A percentile compares a stretch with the other conserved stretches of the same genome.
phyloP scores from a whole-genome alignment of 2,797 vertebrate species.

The Pantherophis alleghaniensis region DNA sequence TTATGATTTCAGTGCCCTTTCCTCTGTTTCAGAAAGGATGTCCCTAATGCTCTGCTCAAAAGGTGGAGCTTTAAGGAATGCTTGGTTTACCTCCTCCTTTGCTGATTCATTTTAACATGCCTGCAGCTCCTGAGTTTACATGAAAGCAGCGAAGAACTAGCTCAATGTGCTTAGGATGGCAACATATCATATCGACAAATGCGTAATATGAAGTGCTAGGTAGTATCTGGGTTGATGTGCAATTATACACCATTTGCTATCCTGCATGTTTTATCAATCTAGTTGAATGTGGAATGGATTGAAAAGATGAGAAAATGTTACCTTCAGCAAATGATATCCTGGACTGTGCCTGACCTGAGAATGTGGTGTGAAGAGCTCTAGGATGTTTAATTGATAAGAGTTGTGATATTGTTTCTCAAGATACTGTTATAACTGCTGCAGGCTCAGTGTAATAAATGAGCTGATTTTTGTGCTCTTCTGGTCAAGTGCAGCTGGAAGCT shows the following conservation, averaged over 20 bases:
- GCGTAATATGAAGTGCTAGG: slow-evolving; percentile 19
- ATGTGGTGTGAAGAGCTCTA: background rate
- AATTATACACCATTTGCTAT: slow-evolving; percentile 38
- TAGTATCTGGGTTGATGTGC: slow-evolving; percentile 31
- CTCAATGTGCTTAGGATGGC: slow-evolving; percentile 25
- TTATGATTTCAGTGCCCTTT: background rate
- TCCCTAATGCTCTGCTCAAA: background rate
- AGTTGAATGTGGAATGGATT: background rate
- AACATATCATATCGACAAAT: slow-evolving; percentile 16
- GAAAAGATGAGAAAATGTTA: background rate
- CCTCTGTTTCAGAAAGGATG: slow-evolving; percentile 7
- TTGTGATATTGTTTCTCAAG: slow-evolving; percentile 10
- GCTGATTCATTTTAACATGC: slow-evolving; percentile 28
- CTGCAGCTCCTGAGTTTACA: background rate
- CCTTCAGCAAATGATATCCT: slow-evolving; percentile 6
- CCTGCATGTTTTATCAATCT: slow-evolving; percentile 29
- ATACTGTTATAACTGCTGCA: background rate
- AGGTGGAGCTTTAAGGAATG: background rate
- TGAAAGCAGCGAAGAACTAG: slow-evolving; percentile 18
- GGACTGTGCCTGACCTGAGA: slow-evolving; percentile 28
- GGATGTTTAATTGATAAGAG: slow-evolving; percentile 9
- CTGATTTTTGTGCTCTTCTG: background rate
- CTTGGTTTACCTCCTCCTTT: background rate
- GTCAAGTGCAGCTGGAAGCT: background rate
- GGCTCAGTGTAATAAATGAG: slow-evolving; percentile 22